A percentile compares a stretch with the other conserved stretches of the same genome.
Conservation (phyloP, 37 sponge, comb jelly and placozoan species). For the Agelas oroides region DNA sequence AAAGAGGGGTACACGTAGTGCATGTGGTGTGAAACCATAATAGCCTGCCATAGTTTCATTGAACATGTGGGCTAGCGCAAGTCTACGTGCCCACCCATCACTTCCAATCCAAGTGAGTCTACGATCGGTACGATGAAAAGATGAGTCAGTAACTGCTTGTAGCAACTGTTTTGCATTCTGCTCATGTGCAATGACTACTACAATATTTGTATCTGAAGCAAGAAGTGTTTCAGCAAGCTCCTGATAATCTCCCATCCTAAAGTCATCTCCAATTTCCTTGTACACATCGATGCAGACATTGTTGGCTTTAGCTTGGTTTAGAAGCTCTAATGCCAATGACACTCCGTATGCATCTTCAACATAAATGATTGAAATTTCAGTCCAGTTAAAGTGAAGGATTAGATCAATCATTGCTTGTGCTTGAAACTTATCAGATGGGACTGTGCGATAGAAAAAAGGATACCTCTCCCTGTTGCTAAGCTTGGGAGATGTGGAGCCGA, state of each 20-base stretch:
- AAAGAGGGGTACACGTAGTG: slow-evolving; percentile 16
- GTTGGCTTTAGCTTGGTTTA: not conserved
- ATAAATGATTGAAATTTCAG: slow-evolving; percentile 26
- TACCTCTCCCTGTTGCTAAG: slow-evolving; percentile 70
- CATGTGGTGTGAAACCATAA: slow-evolving; percentile 51
- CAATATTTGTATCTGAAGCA: slow-evolving; percentile 17
- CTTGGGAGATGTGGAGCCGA: slow-evolving; percentile 63
- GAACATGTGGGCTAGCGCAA: slow-evolving; percentile 1
- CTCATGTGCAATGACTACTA: slow-evolving; percentile 19
- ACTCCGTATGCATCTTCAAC: slow-evolving; percentile 52
- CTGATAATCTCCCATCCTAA: not conserved
- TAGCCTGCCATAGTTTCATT: slow-evolving; percentile 43
- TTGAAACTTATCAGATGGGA: slow-evolving; percentile 74
- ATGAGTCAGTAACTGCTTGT: not conserved
- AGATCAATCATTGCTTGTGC: slow-evolving; percentile 78
- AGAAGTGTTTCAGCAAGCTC: slow-evolving; percentile 2
- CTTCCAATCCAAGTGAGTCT: slow-evolving; percentile 73
- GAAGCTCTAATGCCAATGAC: slow-evolving; percentile 30
- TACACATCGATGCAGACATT: slow-evolving; percentile 36
- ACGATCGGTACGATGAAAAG: not conserved
- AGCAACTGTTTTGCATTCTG: not conserved
- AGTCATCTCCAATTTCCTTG: not conserved
- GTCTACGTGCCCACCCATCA: slow-evolving; percentile 72
- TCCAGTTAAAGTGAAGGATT: slow-evolving; percentile 46
- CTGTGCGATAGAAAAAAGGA: slow-evolving; percentile 69